These are phyloP conservation scores for Gadopsis marmoratus DNA, from an alignment of 2,797 vertebrate genomes.

Conservation along the genomic window DNA sequence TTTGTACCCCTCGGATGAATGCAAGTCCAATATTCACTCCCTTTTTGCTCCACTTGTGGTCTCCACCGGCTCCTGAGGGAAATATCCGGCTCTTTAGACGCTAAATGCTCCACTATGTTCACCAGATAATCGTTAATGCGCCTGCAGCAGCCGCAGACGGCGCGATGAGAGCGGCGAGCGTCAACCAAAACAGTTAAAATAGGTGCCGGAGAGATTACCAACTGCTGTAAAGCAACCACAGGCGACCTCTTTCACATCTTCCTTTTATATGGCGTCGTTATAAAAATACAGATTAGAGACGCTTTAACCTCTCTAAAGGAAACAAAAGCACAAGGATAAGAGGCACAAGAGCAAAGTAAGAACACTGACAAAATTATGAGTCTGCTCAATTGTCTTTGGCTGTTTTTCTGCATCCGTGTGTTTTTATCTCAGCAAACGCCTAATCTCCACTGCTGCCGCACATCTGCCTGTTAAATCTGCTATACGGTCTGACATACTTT, in stretches of 20 bases:
- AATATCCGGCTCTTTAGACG: neutral
- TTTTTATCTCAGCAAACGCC: slow-evolving; percentile 33
- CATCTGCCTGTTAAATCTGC: neutral
- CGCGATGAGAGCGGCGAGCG: neutral
- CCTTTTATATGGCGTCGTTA: too few species aligned
- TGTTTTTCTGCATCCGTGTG: neutral
- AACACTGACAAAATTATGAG: neutral
- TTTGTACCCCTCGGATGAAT: neutral
- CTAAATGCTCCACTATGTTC: neutral
- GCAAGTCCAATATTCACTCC: neutral
- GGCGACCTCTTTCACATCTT: too few species aligned
- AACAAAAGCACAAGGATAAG: neutral
- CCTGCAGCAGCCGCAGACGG: neutral
- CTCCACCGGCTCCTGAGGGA: neutral
- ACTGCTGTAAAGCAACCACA: too few species aligned
- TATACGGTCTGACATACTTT: neutral
- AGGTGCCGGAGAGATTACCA: too few species aligned
- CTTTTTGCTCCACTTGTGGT: neutral
- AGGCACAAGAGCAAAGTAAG: neutral
- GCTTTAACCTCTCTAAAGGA: too few species aligned
- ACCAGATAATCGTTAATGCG: neutral
- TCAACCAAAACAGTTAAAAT: neutral
- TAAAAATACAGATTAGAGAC: too few species aligned
- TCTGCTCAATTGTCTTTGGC: neutral
- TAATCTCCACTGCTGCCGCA: slow-evolving; percentile 22